Conservation (phyloP, 1,140 invertebrate genomes). For the Sitobion miscanthi region DNA sequence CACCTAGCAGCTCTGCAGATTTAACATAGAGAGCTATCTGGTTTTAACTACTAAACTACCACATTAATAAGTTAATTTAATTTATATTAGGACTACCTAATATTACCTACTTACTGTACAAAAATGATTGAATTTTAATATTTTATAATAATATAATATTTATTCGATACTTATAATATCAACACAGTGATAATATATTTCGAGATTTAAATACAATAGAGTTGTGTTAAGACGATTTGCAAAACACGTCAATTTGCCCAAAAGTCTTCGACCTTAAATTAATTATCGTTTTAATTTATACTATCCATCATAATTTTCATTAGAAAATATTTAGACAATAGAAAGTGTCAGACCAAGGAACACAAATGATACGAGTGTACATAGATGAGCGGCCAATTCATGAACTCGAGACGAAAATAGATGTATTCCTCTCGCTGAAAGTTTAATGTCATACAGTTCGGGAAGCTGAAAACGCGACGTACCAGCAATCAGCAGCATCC, state of each 20-base stretch:
- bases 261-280: neutral
- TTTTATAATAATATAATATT: neutral
- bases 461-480: neutral
- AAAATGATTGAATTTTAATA: neutral
- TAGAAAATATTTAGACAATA: conserved; percentile 34
- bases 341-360: neutral
- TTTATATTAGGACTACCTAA: too few species aligned
- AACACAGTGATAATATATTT: neutral
- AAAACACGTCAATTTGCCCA: neutral
- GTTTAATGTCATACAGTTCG: conserved; percentile 39
- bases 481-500: neutral
- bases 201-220: neutral
- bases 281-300: neutral
- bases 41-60: neutral
- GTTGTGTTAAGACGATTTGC: neutral
- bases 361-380: neutral
- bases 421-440: conserved; percentile 13
- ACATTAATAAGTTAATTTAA: too few species aligned
- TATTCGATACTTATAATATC: neutral
- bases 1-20: neutral
- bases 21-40: neutral
- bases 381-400: conserved; percentile 32
- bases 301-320: neutral
- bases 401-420: conserved; percentile 49
- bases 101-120: too few species aligned